Evolutionary conservation across 2,797 vertebrate genomes (phyloP).

Genomic region (Typhlichthys subterraneus): DNA sequence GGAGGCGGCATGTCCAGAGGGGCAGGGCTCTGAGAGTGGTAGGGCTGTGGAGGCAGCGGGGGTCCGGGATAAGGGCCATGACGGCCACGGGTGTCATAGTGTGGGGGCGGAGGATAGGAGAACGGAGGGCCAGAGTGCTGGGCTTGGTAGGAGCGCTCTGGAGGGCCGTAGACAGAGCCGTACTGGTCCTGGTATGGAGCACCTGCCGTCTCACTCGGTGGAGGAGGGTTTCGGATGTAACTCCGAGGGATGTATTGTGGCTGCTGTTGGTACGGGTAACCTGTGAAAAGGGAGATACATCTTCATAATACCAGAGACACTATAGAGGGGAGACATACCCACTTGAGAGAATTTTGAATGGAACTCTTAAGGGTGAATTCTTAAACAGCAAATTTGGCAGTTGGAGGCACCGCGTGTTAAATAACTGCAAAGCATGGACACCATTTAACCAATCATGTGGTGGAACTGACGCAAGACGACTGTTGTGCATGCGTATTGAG

Average conservation of each 20-base stretch:
- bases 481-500: too few species aligned
- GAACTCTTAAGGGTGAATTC: too few species aligned
- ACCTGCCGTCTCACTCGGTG: conserved; percentile 81
- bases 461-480: too few species aligned
- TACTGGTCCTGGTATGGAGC: conserved; percentile 90
- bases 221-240: conserved; percentile 87
- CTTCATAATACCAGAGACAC: not conserved
- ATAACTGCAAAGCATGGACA: too few species aligned
- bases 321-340: too few species aligned
- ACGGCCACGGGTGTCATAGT: conserved; percentile 84
- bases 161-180: conserved; percentile 76
- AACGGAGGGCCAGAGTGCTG: conserved; percentile 84
- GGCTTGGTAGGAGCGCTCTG: conserved; percentile 85
- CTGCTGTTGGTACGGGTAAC: conserved; percentile 89
- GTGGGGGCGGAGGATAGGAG: conserved; percentile 84
- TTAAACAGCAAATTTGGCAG: too few species aligned
- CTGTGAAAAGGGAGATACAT: conserved; percentile 56
- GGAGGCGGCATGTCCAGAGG: conserved; percentile 85
- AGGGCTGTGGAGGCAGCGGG: conserved; percentile 84
- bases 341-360: too few species aligned
- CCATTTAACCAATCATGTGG: too few species aligned
- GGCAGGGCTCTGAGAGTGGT: conserved; percentile 83
- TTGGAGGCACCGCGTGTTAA: too few species aligned
- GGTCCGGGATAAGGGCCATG: conserved; percentile 80
- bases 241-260: conserved; percentile 83